Evolutionary conservation across 2,888 invertebrate species (phyloP).

Genomic region (Adelognathus sp.): DNA sequence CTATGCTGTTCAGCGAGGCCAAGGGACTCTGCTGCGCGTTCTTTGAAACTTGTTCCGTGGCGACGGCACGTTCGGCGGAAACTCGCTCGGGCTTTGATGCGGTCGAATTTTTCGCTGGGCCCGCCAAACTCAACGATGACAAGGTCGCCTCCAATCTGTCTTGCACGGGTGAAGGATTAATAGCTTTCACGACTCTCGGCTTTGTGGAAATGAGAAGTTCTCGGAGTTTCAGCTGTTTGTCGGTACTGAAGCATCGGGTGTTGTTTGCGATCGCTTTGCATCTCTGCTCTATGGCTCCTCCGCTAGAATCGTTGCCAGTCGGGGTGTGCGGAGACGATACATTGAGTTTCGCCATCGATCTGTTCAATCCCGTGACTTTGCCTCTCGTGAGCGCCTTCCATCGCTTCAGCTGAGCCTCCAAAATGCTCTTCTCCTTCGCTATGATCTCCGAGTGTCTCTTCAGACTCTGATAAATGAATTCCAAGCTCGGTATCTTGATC

Average conservation of each 20-base stretch:
- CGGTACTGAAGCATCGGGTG: constrained; percentile 69
- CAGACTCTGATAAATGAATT: constrained; percentile 90
- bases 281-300: constrained; percentile 71
- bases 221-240: constrained; percentile 73
- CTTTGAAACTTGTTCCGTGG: constrained; percentile 27
- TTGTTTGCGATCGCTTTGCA: constrained; percentile 74
- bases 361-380: constrained; percentile 66
- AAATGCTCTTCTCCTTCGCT: constrained; percentile 82
- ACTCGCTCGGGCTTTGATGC: constrained; percentile 62
- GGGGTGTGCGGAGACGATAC: constrained; percentile 64
- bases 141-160: constrained; percentile 75
- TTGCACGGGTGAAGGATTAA: constrained; percentile 74
- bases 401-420: constrained; percentile 69
- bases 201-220: constrained; percentile 69
- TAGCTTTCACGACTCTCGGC: constrained; percentile 72
- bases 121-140: constrained; percentile 70
- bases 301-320: constrained; percentile 62
- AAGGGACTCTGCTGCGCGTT: constrained; percentile 70
- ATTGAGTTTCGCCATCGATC: constrained; percentile 71
- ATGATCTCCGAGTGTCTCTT: constrained; percentile 88
- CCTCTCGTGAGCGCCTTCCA: constrained; percentile 69
- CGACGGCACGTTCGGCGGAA: constrained; percentile 36
- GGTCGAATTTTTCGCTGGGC: constrained; percentile 43
- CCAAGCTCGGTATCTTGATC: constrained; percentile 87
- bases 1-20: constrained; percentile 76